Conservation (phyloP, 2,797 vertebrate genomes). For the Lepilemur ruficaudatus region DNA sequence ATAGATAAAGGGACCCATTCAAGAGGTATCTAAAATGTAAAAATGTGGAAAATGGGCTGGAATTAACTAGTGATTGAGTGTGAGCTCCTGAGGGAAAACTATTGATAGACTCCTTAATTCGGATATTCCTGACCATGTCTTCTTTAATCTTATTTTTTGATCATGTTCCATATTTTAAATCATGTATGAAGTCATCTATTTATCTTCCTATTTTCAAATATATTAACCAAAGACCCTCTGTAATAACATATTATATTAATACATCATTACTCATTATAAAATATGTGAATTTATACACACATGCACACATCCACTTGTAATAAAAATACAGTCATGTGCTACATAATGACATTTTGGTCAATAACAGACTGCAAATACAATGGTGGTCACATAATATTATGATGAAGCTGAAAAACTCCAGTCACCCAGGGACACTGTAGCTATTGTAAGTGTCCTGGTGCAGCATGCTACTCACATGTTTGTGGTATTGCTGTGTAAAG, state of each 20-base stretch:
- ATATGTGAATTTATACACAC: not conserved
- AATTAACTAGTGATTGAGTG: accelerated
- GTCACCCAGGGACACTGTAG: not conserved
- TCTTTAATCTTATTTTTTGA: not conserved
- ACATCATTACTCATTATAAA: not conserved
- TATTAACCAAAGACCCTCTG: not conserved
- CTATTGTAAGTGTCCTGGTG: too few species aligned
- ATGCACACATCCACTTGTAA: not conserved
- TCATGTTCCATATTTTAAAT: not conserved
- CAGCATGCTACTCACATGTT: not conserved
- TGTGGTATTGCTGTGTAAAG: not conserved
- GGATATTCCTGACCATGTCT: not conserved
- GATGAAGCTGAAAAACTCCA: not conserved
- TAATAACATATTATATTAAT: not conserved
- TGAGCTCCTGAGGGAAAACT: not conserved
- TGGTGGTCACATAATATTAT: not conserved
- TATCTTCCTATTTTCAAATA: not conserved
- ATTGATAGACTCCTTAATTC: not conserved
- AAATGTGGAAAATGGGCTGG: too few species aligned
- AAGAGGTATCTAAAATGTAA: too few species aligned
- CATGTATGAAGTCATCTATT: not conserved
- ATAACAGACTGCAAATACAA: not conserved
- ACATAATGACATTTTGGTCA: not conserved
- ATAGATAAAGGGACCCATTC: not conserved
- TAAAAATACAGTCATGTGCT: not conserved